Evolutionary conservation across 2,888 invertebrate species (phyloP), one percentile per base, ranked within the genome.

Genomic region (Mythimna impura): DNA sequence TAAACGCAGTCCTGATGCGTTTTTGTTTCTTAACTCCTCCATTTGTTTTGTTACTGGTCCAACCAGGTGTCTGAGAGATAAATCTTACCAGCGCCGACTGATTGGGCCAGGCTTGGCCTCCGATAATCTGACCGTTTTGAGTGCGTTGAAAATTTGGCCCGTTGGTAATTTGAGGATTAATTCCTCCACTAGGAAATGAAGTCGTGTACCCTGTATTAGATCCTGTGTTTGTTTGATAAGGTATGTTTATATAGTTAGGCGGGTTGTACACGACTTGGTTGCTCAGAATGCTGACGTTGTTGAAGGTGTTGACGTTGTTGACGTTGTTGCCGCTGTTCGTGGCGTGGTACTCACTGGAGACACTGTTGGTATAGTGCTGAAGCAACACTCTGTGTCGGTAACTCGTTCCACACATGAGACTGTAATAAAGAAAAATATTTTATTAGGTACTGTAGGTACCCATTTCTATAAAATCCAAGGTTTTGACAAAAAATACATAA

Each of bases 1-100:
- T 98, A 91, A 98, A 98, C 0, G 98, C 98, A 0, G 98, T 98
- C 62, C 98, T 96, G 0, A 97, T 97, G 25, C 98, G 96, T 90
- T 98, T 98, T 14, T 88, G 92, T 80, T 94, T 94, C 61, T 91
- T 92, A 0, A 89, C 85, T 69, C 87, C 88, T 20, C 84, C 87
- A 47, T 8, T 74, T 7, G 87, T 63, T 80, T 90, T 92, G 54
- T 77, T 81, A 3, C 71, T 82, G 8, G 43, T 84, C 86, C 86
- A 88, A 17, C 63, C 68, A 20, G 78, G 55, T n/a, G 85, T 30
- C 71, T 86, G 87, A 17, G 72, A n/a, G 14, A 83, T 75, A 17
- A 79, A 80, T 82, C 85, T 81, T 34, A 71, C 76, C 1, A 76
- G 62, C 9, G 55, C 63, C n/a, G 75, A 54, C 70, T 81, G 86